Evolutionary conservation across 2,888 invertebrate genomes (phyloP).

Genomic region (Nycteola revayana): DNA sequence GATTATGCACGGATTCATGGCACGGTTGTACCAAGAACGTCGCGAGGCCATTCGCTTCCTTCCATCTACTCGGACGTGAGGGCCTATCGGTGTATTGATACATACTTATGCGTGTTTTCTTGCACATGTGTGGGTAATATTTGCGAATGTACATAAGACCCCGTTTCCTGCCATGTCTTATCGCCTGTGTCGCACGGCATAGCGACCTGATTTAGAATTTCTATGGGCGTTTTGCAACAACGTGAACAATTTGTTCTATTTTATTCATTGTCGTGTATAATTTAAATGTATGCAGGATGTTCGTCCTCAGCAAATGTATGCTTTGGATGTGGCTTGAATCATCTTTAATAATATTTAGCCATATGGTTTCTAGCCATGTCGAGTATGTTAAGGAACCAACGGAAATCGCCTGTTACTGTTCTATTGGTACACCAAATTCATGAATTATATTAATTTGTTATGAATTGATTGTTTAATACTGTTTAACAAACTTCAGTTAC

Average conservation of each 20-base stretch:
- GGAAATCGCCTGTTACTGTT: too few species aligned
- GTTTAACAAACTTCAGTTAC: too few species aligned
- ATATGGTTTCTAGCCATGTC: too few species aligned
- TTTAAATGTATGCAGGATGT: slow-evolving; percentile 9
- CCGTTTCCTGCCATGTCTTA: slow-evolving; percentile 55
- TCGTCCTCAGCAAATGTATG: slow-evolving; percentile 6
- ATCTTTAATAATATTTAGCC: too few species aligned
- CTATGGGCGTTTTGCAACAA: slow-evolving; percentile 17
- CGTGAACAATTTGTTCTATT: slow-evolving; percentile 17
- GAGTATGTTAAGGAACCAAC: too few species aligned
- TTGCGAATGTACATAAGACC: slow-evolving; percentile 29
- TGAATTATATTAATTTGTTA: too few species aligned
- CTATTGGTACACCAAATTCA: too few species aligned
- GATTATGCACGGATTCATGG: slow-evolving; percentile 45
- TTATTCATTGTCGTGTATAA: slow-evolving; percentile 5
- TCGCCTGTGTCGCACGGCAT: slow-evolving; percentile 33
- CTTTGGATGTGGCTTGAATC: neutral
- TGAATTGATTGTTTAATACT: too few species aligned
- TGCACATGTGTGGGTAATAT: slow-evolving; percentile 14
- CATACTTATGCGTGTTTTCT: slow-evolving; percentile 11
- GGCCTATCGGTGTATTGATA: slow-evolving; percentile 4
- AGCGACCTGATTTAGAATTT: slow-evolving; percentile 34
- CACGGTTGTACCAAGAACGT: slow-evolving; percentile 63
- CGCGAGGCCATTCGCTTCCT: slow-evolving; percentile 67
- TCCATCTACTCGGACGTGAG: slow-evolving; percentile 38